Evolutionary conservation across 2,888 invertebrate genomes (phyloP).

Genomic region (Margaritifera margaritifera): DNA sequence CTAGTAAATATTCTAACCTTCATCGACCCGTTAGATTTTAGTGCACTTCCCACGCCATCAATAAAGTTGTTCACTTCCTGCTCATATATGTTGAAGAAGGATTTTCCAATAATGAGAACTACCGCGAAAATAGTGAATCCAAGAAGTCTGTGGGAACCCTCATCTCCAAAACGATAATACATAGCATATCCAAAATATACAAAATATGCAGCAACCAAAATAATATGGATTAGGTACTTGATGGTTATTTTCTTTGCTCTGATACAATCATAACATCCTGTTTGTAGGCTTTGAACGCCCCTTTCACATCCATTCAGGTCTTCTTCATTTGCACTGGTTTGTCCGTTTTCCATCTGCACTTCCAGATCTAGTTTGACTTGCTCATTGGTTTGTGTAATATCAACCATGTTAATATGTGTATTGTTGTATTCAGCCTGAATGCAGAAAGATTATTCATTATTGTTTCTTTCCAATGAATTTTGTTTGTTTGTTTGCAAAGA

Average conservation of each 20-base stretch:
- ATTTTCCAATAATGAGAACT: conserved; percentile 22
- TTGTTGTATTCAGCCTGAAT: no score
- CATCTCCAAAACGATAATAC: conserved; percentile 50
- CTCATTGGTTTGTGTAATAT: no score
- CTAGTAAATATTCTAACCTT: conserved; percentile 5
- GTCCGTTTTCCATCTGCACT: no score
- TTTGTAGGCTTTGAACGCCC: no score
- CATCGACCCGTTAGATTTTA: conserved; percentile 12
- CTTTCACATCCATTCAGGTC: no score
- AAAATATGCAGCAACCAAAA: conserved; percentile 26
- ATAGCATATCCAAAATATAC: conserved; percentile 40
- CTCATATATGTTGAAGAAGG: conserved; percentile 11
- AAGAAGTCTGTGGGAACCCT: conserved; percentile 47
- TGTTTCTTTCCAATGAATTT: no score
- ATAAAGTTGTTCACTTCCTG: conserved; percentile 21
- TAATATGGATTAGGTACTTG: conserved; percentile 7
- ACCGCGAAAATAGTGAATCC: conserved; percentile 43
- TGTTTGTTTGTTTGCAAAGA: no score
- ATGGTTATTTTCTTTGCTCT: conserved; percentile 6
- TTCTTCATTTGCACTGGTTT: no score
- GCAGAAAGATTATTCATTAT: no score
- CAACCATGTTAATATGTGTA: no score
- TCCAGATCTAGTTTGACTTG: no score
- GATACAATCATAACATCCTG: no score
- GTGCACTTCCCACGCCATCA: conserved; percentile 7